Base-by-base conservation (phyloP, 2,113 vertebrate species). In the Apteryx mantelli region DNA sequence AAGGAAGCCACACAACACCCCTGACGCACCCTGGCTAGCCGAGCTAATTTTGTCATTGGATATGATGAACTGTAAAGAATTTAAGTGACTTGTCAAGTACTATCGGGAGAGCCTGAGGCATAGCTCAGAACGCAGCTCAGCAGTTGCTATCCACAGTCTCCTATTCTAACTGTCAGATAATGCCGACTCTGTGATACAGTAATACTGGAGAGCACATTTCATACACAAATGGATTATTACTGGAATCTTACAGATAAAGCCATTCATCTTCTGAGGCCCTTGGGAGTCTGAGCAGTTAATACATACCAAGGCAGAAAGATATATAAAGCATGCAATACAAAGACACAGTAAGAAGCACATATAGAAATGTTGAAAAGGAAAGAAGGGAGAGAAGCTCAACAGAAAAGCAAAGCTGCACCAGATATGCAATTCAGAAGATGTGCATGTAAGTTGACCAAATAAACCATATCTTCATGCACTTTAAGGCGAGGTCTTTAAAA, bases 161-260 rank as follows among this genome's bases (percentile, higher is more conserved):
- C 73, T 86, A 86, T 22, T 65, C 82, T 73, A 93, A 90, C 71
- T 77, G 74, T 87, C 84, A 86, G 84, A 76, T 79, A 82, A 60
- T 24, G 19, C 78, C 87, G 89, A 11, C 78, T 91, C 84, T 25
- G 46, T 3, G 1, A 34, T 7, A 32, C 56, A 4, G 82, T 81
- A 88, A 74, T 58, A 18, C 88, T 55, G 75, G 74, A 63, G 44
- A 92, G 75, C 74, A 69, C 21, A 13, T 88, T 89, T 83, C 87
- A 75, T 68, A 88, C 89, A 94, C 71, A 95, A 70, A 95, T 52
- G 93, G 95, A 88, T 97, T 95, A 96, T 88, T 91, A 21, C 88
- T 96, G 87, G 55, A 95, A 93, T 93, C 89, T 95, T 80, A 63
- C 12, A 78, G 89, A 95, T 95, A 96, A 94, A 94, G 86, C 82